phyloP scores from a whole-genome alignment of 2,113 vertebrate species.

The Clarias gariepinus region DNA sequence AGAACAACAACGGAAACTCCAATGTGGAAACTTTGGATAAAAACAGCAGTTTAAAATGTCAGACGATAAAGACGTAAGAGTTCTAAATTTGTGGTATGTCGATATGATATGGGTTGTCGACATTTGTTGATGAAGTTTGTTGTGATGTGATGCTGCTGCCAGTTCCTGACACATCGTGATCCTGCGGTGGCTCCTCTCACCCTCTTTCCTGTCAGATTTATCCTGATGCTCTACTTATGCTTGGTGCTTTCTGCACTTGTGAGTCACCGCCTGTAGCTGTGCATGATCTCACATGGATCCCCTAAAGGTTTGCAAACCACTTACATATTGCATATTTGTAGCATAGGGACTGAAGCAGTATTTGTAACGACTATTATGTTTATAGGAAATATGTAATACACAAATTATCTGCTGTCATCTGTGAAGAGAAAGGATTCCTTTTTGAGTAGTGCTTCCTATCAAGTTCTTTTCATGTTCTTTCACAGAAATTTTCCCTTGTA shows the following conservation, averaged over 20 bases:
- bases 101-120: neutral
- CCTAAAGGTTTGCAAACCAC: neutral
- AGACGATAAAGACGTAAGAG: neutral
- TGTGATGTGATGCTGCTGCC: neutral
- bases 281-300: neutral
- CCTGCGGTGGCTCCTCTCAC: neutral
- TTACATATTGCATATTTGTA: neutral
- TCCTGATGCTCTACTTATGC: neutral
- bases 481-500: neutral
- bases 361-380: neutral
- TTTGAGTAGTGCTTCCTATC: neutral
- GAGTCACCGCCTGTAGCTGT: conserved; percentile 1
- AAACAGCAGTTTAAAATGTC: neutral
- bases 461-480: neutral
- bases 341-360: neutral
- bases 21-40: neutral
- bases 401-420: neutral
- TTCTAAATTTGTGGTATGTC: neutral
- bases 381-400: neutral
- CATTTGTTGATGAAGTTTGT: neutral
- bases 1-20: too few species aligned
- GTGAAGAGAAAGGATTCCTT: neutral
- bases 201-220: neutral
- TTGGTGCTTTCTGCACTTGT: conserved; percentile 2
- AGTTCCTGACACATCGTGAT: neutral